phyloP scores from a whole-genome alignment of 1,140 invertebrate species.

The Steinernema feltiae region DNA sequence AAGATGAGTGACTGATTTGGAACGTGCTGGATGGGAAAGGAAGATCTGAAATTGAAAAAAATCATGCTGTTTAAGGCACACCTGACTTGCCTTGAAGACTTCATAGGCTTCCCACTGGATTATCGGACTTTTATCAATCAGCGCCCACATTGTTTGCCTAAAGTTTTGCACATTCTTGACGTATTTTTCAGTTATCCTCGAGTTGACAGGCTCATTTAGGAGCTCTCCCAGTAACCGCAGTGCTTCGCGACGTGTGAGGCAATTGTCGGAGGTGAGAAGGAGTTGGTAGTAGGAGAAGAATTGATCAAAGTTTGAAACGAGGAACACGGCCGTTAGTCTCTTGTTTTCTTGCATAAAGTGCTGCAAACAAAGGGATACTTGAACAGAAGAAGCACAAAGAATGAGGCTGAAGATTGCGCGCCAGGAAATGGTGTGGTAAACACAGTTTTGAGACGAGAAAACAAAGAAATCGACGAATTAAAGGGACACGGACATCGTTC shows the following conservation, averaged over 20 bases:
- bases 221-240: slow-evolving; percentile 66
- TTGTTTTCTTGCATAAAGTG: too few relatives aligned
- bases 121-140: not conserved
- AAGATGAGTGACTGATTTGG: not conserved
- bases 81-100: not conserved
- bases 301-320: slow-evolving; percentile 93
- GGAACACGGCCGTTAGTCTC: too few relatives aligned
- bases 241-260: slow-evolving; percentile 89
- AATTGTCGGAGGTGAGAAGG: slow-evolving; percentile 93
- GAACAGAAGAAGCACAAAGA: too few relatives aligned
- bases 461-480: too few relatives aligned
- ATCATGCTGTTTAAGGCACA: not conserved
- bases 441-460: too few relatives aligned
- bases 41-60: not conserved
- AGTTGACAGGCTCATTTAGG: not conserved
- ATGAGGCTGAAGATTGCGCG: too few relatives aligned
- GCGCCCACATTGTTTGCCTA: not conserved
- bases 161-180: not conserved
- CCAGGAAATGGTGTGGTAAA: too few relatives aligned
- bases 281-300: slow-evolving; percentile 90
- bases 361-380: too few relatives aligned
- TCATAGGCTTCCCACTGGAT: not conserved
- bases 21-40: not conserved
- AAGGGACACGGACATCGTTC: too few relatives aligned
- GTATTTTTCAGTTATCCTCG: not conserved